Conservation (phyloP, 2,797 vertebrate genomes). For the Lophotriccus pileatus region DNA sequence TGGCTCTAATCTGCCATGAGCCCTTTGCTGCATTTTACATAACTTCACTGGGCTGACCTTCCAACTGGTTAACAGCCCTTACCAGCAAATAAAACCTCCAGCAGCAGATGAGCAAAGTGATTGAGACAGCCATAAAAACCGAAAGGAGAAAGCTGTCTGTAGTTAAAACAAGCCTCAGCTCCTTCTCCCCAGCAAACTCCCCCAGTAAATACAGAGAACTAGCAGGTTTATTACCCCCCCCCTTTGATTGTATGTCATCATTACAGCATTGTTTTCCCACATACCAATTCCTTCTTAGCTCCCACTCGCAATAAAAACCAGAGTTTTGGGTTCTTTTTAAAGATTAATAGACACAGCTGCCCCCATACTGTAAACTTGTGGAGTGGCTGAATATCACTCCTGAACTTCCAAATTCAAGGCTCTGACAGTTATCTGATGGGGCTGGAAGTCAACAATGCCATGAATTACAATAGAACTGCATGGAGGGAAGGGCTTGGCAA, state of each 20-base stretch:
- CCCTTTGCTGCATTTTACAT: neutral
- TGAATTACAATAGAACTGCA: neutral
- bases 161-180: constrained; percentile 53
- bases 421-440: neutral
- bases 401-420: neutral
- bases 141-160: constrained; percentile 34
- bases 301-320: constrained; percentile 48
- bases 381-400: neutral
- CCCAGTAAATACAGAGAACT: constrained; percentile 53
- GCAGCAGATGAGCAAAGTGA: constrained; percentile 57
- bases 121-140: constrained; percentile 66
- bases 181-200: constrained; percentile 40
- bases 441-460: neutral
- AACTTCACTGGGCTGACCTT: constrained; percentile 52
- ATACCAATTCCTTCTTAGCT: constrained; percentile 34
- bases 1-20: neutral
- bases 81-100: constrained; percentile 69
- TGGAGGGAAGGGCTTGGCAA: neutral
- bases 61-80: constrained; percentile 58
- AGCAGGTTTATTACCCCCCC: constrained; percentile 54
- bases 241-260: constrained; percentile 63
- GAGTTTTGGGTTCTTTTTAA: constrained; percentile 35
- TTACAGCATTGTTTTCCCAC: constrained; percentile 62
- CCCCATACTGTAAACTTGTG: neutral
- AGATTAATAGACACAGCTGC: constrained; percentile 48